A percentile compares a stretch with the other conserved stretches of the same genome.
These are phyloP conservation scores for Eupithecia centaureata DNA, from an alignment of 2,888 invertebrate genomes.

Conservation along the genomic window DNA sequence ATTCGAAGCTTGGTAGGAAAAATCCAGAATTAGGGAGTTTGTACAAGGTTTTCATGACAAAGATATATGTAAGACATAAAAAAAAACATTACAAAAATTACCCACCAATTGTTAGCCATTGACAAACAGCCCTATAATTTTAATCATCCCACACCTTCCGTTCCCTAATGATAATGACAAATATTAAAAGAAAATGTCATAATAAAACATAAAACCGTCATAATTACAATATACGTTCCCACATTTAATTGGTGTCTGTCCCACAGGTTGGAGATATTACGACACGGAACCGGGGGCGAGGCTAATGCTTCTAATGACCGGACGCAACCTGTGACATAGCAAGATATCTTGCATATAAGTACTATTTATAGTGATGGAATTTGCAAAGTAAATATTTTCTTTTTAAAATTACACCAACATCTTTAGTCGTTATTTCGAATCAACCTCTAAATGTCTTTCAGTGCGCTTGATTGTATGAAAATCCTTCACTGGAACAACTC, in stretches of 20 bases:
- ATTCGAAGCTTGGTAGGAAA: background rate
- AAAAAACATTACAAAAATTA: background rate
- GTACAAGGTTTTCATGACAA: background rate
- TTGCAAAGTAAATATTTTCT: no score
- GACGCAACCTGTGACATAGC: conserved; percentile 67
- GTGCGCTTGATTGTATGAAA: no score
- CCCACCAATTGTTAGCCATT: background rate
- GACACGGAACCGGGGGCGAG: conserved; percentile 68
- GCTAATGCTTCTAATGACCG: conserved; percentile 77
- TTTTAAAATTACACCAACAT: no score
- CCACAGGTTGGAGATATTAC: conserved; percentile 37
- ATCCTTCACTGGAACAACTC: no score
- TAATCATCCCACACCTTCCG: background rate
- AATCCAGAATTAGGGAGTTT: background rate
- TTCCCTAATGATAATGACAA: conserved; percentile 7
- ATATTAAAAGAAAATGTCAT: conserved; percentile 12
- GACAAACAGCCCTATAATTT: background rate
- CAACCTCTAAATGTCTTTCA: no score
- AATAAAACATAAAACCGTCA: conserved; percentile 10
- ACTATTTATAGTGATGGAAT: no score
- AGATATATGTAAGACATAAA: background rate
- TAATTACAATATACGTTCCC: conserved; percentile 25
- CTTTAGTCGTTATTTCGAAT: no score
- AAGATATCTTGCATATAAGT: no score
- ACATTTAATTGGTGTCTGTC: conserved; percentile 34